Evolutionary conservation across 2,113 vertebrate species (phyloP).

Genomic region (Tragelaphus buxtoni): DNA sequence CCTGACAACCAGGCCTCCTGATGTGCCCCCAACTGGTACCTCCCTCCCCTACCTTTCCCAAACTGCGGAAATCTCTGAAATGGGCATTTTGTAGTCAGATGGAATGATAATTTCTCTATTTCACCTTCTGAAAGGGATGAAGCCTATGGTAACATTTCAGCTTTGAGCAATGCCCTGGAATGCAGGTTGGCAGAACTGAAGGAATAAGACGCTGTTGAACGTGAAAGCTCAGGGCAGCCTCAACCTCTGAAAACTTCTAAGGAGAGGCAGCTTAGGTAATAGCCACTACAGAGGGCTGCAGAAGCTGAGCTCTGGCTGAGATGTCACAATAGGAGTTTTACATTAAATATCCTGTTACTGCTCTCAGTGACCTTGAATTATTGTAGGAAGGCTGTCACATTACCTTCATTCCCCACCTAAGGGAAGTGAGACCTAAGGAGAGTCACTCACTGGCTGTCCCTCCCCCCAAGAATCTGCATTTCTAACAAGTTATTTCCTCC

Average conservation of each 20-base stretch:
- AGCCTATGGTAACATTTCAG: background rate
- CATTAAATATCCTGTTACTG: background rate
- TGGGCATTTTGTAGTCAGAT: background rate
- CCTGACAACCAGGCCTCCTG: background rate
- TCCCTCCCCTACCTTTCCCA: background rate
- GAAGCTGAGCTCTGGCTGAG: background rate
- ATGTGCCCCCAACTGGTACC: background rate
- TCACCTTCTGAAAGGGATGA: background rate
- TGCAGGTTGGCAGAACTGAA: background rate
- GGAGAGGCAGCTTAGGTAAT: background rate
- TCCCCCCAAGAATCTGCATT: background rate
- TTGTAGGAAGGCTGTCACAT: background rate
- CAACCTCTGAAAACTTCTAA: background rate
- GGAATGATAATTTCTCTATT: background rate
- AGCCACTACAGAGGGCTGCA: too few relatives aligned
- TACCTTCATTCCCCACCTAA: background rate
- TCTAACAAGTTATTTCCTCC: background rate
- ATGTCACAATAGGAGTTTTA: background rate
- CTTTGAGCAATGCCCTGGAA: background rate
- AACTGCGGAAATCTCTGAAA: background rate
- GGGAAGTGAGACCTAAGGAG: background rate
- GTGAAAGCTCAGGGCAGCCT: background rate
- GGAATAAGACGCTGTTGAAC: accelerated
- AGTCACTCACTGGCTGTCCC: background rate
- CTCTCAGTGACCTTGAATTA: background rate